Evolutionary conservation across 2,888 invertebrate genomes (phyloP).

Genomic region (Lissonota sp.): DNA sequence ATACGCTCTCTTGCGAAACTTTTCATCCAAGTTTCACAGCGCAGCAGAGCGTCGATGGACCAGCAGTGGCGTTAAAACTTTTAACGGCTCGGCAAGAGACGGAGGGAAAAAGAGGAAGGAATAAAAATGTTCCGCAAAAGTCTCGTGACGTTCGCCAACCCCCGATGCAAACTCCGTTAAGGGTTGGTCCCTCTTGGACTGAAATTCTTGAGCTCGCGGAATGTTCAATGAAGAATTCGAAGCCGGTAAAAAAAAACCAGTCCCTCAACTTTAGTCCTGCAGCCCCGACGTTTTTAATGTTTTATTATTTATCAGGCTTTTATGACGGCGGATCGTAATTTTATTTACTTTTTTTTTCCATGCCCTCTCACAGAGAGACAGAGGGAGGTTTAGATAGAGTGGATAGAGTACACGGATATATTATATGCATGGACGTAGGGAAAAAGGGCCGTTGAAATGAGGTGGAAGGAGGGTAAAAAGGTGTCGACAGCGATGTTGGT

Average conservation of each 20-base stretch:
- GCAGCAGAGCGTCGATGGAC: background rate
- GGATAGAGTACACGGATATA: slow-evolving; percentile 24
- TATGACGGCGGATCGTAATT: slow-evolving; percentile 30
- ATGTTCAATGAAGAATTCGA: slow-evolving; percentile 4
- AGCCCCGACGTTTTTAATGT: slow-evolving; percentile 8
- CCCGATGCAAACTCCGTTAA: background rate
- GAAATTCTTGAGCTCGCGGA: background rate
- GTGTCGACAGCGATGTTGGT: background rate
- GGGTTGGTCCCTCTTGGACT: background rate
- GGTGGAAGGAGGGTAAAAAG: too few species aligned
- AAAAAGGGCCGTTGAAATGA: background rate
- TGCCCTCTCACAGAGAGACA: slow-evolving; percentile 9
- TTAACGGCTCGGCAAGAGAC: slow-evolving; percentile 5
- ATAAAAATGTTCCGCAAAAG: background rate
- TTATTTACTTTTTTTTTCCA: slow-evolving; percentile 27
- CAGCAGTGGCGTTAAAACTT: slow-evolving; percentile 3
- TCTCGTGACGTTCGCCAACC: background rate
- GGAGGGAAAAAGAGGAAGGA: background rate
- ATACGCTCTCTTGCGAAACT: slow-evolving; percentile 1
- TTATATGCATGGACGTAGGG: slow-evolving; percentile 16
- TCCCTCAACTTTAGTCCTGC: background rate
- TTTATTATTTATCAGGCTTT: slow-evolving; percentile 43
- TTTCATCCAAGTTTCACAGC: background rate
- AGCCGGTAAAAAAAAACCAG: background rate
- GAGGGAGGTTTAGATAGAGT: slow-evolving; percentile 22